These are phyloP conservation scores for Blastobasis adustella DNA, from an alignment of 2,888 invertebrate genomes.

Conservation along the genomic window DNA sequence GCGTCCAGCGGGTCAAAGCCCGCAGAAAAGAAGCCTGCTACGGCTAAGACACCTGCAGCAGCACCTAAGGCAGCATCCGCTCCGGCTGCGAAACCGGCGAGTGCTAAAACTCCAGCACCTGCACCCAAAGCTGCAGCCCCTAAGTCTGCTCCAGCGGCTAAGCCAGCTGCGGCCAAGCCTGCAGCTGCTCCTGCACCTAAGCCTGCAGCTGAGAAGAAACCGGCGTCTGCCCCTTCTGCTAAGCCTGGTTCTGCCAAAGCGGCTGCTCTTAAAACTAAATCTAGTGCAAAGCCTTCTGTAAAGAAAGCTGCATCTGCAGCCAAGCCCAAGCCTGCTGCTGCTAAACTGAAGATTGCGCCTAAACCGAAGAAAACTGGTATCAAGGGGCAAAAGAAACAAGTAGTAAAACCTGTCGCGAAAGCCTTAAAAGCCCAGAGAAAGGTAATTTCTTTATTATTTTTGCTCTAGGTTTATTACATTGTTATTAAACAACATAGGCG, in stretches of 20 bases:
- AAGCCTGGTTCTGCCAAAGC: constrained; percentile 73
- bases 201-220: constrained; percentile 58
- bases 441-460: constrained; percentile 61
- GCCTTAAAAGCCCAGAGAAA: constrained; percentile 91
- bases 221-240: constrained; percentile 48
- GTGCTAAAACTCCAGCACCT: constrained; percentile 61
- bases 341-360: constrained; percentile 68
- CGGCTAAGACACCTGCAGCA: constrained; percentile 36
- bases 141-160: constrained; percentile 61
- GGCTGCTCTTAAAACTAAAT: constrained; percentile 64
- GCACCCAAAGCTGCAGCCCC: constrained; percentile 39
- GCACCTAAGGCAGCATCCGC: constrained; percentile 51
- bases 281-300: constrained; percentile 66
- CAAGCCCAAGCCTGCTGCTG: constrained; percentile 65
- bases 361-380: constrained; percentile 74
- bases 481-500: too few species aligned
- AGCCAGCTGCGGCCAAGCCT: constrained; percentile 60
- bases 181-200: constrained; percentile 54
- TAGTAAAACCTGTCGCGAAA: constrained; percentile 77
- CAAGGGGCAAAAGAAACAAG: constrained; percentile 70
- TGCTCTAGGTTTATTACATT: background rate
- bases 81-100: constrained; percentile 35
- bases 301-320: constrained; percentile 69
- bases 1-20: constrained; percentile 59
- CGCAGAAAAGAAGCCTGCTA: constrained; percentile 61